Conservation (phyloP, 2,797 vertebrate species). For the Furcifer pardalis region DNA sequence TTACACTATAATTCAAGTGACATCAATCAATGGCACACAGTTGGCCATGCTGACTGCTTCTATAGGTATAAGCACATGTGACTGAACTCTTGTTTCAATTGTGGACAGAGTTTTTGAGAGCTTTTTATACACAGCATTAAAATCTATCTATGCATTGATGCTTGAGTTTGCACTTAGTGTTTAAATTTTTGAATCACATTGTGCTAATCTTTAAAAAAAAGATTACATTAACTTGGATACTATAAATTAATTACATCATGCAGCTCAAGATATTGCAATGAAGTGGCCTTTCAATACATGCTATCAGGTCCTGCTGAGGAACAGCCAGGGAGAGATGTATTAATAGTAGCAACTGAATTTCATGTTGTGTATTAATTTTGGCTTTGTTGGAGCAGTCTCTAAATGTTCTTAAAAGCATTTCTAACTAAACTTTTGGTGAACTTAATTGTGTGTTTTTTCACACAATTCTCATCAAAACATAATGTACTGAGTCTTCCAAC, state of each 20-base stretch:
- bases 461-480: neutral
- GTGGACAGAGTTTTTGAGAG: neutral
- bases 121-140: neutral
- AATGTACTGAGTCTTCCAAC: neutral
- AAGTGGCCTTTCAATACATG: conserved; percentile 49
- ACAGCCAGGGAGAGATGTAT: conserved; percentile 45
- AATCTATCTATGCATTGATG: conserved; percentile 20
- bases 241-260: conserved; percentile 59
- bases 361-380: conserved; percentile 35
- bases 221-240: conserved; percentile 47
- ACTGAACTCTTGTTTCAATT: neutral
- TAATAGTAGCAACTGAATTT: conserved; percentile 22
- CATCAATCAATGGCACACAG: neutral
- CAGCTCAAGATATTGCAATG: conserved; percentile 46
- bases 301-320: conserved; percentile 25
- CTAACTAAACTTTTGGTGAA: neutral
- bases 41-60: neutral
- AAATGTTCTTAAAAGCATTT: conserved; percentile 26
- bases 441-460: neutral
- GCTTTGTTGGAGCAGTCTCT: conserved; percentile 10
- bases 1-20: neutral
- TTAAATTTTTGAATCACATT: conserved; percentile 57
- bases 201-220: conserved; percentile 43
- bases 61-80: neutral
- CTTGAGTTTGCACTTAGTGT: conserved; percentile 17